A percentile compares a stretch with the other conserved stretches of the same genome.
Evolutionary conservation across 2,888 invertebrate genomes (phyloP).

Genomic region (Agriotes lineatus): DNA sequence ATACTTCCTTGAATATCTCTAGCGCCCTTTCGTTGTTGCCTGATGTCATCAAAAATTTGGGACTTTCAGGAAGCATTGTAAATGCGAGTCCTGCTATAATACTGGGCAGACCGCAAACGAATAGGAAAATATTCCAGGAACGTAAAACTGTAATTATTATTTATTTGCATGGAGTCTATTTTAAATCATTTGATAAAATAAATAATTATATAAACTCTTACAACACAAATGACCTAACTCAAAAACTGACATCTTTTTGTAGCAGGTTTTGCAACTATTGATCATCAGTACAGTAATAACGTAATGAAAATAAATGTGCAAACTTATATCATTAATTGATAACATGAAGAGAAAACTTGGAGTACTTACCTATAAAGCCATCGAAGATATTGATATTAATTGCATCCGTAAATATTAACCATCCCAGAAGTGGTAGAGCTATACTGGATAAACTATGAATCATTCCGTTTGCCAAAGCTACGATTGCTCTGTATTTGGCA

Average conservation of each 20-base stretch:
- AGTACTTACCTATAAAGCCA: conserved; percentile 18
- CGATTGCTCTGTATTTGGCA: conserved; percentile 72
- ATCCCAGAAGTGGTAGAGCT: conserved; percentile 77
- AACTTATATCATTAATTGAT: neutral
- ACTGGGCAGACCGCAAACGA: conserved; percentile 74
- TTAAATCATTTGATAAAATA: too few relatives aligned
- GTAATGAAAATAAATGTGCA: too few relatives aligned
- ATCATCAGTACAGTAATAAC: too few relatives aligned
- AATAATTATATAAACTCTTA: too few relatives aligned
- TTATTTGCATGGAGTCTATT: neutral
- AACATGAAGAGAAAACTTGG: neutral
- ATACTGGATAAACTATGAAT: conserved; percentile 75
- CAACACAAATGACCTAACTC: too few relatives aligned
- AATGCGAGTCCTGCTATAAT: conserved; percentile 74
- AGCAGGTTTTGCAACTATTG: too few relatives aligned
- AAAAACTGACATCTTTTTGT: too few relatives aligned
- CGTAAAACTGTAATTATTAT: conserved; percentile 67
- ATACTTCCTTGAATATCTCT: conserved; percentile 74
- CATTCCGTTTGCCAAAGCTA: conserved; percentile 76
- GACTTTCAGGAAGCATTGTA: conserved; percentile 80
- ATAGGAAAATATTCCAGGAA: conserved; percentile 74
- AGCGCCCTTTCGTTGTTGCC: conserved; percentile 77
- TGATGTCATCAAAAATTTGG: conserved; percentile 81
- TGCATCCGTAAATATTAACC: conserved; percentile 76
- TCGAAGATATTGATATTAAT: conserved; percentile 63